phyloP scores from a whole-genome alignment of 2,113 vertebrate species.

The Desmodus rotundus region DNA sequence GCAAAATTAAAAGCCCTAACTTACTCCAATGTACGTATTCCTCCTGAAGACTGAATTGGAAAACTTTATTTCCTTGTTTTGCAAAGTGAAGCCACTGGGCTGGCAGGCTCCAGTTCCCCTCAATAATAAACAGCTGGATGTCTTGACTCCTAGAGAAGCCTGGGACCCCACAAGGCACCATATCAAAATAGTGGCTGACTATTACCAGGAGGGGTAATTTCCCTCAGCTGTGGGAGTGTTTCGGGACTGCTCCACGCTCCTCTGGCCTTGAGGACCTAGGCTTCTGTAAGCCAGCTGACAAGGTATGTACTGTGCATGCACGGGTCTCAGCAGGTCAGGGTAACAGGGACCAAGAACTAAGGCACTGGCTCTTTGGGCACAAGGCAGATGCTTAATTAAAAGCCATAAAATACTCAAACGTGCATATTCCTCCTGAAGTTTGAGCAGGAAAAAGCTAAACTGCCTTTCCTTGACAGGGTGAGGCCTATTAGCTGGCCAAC shows the following conservation, averaged over 20 bases:
- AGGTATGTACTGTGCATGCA: background rate
- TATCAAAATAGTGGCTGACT: background rate
- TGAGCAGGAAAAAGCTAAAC: background rate
- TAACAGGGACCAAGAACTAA: background rate
- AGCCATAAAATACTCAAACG: background rate
- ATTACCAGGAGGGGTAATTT: background rate
- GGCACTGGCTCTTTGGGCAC: background rate
- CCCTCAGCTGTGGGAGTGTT: background rate
- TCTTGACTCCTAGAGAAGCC: background rate
- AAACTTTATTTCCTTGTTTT: background rate
- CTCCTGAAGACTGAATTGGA: background rate
- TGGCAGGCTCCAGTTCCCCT: background rate
- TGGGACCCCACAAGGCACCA: background rate
- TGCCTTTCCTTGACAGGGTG: background rate
- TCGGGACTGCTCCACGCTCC: background rate
- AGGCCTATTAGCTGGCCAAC: background rate
- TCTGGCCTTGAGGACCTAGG: background rate
- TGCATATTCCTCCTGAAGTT: background rate
- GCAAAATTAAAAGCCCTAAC: background rate
- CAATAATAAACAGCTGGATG: background rate
- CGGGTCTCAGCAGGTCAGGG: background rate
- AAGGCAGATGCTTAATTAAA: background rate
- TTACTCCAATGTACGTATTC: background rate
- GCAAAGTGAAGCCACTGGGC: background rate
- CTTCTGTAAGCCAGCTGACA: background rate